Evolutionary conservation across 2,797 vertebrate genomes (phyloP).

Genomic region (Oreortyx pictus): DNA sequence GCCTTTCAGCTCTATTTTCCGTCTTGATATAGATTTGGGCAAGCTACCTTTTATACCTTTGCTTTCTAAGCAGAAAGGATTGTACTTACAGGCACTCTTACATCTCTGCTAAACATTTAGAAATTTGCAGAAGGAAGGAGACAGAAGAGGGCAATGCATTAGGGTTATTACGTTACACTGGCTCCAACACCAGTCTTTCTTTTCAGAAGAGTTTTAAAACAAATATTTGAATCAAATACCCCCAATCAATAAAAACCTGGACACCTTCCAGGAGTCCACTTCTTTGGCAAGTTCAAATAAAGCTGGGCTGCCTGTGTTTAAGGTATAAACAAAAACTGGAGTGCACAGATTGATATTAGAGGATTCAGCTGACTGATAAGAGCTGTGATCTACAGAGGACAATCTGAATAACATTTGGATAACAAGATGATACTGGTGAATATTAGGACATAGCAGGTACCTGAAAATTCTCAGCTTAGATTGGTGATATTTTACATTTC

Average conservation of each 20-base stretch:
- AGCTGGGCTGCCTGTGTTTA: neutral
- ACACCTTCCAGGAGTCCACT: constrained; percentile 22
- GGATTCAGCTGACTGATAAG: neutral
- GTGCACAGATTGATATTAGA: neutral
- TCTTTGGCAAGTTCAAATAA: constrained; percentile 1
- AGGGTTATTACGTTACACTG: neutral
- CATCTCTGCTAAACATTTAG: neutral
- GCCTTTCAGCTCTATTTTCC: neutral
- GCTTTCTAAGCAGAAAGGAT: neutral
- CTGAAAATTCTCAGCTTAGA: neutral
- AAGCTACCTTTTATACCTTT: neutral
- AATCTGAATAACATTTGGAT: neutral
- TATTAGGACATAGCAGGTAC: neutral
- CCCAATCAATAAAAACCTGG: constrained; percentile 33
- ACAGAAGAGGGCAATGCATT: neutral
- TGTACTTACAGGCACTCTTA: neutral
- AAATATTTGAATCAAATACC: constrained; percentile 22
- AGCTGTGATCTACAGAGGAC: neutral
- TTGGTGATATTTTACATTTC: neutral
- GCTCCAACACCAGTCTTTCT: neutral
- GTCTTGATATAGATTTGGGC: neutral
- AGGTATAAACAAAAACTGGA: neutral
- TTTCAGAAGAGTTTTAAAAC: constrained; percentile 27
- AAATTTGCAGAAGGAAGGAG: neutral
- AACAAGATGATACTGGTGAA: neutral